Evolutionary conservation across 2,797 vertebrate genomes (phyloP), one percentile per base, ranked within the genome.

Genomic region (Clamator glandarius): DNA sequence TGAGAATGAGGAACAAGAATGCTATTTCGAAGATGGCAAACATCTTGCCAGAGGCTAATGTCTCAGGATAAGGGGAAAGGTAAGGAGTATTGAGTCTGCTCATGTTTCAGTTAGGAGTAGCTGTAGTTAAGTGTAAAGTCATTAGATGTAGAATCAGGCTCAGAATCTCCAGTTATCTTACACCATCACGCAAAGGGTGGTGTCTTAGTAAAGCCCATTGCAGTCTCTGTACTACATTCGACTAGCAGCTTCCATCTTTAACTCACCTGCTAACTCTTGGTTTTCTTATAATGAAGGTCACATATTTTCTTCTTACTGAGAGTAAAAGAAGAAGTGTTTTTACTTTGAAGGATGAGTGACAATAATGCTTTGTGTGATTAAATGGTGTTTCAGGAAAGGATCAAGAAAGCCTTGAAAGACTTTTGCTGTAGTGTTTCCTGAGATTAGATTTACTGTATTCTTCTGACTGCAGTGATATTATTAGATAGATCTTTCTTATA

Each of bases 351-450:
- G 5, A 28, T 55, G 52, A 66, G 39, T 89, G 58, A 63, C 36
- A 73, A 84, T 70, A 87, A 83, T 63, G 26, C 15, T 90, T 86
- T 77, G 18, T 13, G 62, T 92, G 78, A 85, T 50, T 81, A 59
- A 93, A 75, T 50, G 70, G 24, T 29, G 16, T 66, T 90, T 84
- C 80, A 86, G 77, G 83, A 86, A 88, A 55, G 31, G 41, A 9
- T 31, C 76, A 48, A 76, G 41, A 93, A 93, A 88, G 31, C 25
- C 67, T 82, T 78, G 48, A 73, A 63, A 89, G 39, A 33, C 6
- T 92, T 92, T 84, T 93, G 58, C 83, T 87, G 0, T 63, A 67
- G 44, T 74, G 48, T 31, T 93, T 93, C 23, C 91, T 76, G 63
- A 90, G 62, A 36, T 41, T 76, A 86, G 28, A 72, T 86, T 90